phyloP scores from a whole-genome alignment of 2,113 vertebrate species.

The Colaptes auratus region DNA sequence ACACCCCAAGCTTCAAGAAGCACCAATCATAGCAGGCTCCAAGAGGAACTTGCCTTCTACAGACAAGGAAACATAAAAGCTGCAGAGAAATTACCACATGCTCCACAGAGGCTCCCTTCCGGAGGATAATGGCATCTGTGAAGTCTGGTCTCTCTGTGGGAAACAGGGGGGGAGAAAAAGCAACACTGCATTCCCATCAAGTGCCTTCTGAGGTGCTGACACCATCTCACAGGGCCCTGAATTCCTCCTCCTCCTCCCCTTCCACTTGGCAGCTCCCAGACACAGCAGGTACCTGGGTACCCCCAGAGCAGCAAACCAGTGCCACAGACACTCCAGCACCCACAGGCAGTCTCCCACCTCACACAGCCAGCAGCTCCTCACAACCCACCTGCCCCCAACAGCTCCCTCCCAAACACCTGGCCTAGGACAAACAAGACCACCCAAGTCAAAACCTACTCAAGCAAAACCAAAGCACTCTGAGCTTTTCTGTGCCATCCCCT shows the following conservation, averaged over 20 bases:
- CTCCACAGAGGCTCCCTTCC: slow-evolving; percentile 92
- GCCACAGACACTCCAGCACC: background rate
- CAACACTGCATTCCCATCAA: background rate
- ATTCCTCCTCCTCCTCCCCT: background rate
- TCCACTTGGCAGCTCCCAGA: background rate
- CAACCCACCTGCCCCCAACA: background rate
- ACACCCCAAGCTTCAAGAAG: background rate
- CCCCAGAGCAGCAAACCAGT: background rate
- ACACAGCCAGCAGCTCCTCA: background rate
- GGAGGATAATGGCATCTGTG: slow-evolving; percentile 93
- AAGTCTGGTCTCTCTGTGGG: slow-evolving; percentile 94
- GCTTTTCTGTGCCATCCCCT: background rate
- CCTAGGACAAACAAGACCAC: background rate
- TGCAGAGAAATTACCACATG: slow-evolving; percentile 87
- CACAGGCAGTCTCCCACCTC: background rate
- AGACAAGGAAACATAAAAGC: background rate
- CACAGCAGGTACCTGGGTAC: background rate
- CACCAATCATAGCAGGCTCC: background rate
- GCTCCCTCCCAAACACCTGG: background rate
- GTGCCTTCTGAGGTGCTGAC: background rate
- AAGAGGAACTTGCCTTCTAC: background rate
- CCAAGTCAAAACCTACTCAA: background rate
- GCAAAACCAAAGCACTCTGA: background rate
- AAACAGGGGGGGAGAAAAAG: background rate
- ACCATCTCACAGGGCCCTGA: background rate